Evolutionary conservation across 2,113 vertebrate species (phyloP).

Genomic region (Taxidea taxus): DNA sequence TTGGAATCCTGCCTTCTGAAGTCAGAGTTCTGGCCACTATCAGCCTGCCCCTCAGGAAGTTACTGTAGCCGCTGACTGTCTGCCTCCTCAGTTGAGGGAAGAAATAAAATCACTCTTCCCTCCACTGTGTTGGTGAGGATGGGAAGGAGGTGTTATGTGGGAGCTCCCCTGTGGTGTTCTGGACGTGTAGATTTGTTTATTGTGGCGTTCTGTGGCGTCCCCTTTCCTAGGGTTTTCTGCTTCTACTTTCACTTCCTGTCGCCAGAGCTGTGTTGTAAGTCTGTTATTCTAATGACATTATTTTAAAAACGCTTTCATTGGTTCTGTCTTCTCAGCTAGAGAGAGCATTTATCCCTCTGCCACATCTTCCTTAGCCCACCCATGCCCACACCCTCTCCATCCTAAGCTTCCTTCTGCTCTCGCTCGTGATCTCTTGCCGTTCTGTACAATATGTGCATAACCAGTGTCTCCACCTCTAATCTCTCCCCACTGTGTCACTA

Average conservation of each 20-base stretch:
- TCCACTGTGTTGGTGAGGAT: not conserved
- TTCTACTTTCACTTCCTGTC: not conserved
- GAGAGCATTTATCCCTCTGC: not conserved
- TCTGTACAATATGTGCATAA: not conserved
- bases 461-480: not conserved
- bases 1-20: not conserved
- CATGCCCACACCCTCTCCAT: not conserved
- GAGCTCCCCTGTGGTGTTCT: accelerated
- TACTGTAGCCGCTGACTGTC: not conserved
- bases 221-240: not conserved
- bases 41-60: not conserved
- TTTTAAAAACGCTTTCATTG: not conserved
- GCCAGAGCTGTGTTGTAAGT: not conserved
- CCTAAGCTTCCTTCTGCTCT: not conserved
- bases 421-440: not conserved
- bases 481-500: not conserved
- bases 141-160: not conserved
- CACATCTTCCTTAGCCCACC: not conserved
- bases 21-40: not conserved
- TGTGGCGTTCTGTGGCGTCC: not conserved
- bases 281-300: not conserved
- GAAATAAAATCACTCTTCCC: not conserved
- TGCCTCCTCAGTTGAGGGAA: not conserved
- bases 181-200: no score
- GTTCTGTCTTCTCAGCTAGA: not conserved